phyloP scores from a whole-genome alignment of 23 tunicate species.

The Ascidia mentula region DNA sequence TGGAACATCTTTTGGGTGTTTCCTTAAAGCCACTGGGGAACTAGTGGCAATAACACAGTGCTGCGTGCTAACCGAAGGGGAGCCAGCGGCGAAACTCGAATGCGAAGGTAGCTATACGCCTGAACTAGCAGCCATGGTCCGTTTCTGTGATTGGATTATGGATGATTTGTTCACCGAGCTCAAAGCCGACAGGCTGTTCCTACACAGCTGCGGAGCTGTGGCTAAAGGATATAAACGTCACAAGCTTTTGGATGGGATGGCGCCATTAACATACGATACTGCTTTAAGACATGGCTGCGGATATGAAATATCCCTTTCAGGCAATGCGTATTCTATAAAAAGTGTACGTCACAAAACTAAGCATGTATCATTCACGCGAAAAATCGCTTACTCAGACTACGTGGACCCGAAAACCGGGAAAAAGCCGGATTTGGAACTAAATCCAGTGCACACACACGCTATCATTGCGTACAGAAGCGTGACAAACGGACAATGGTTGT shows the following conservation, averaged over 20 bases:
- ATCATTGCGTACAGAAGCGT: not conserved
- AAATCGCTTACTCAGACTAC: not conserved
- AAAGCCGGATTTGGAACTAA: not conserved
- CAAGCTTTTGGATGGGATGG: not conserved
- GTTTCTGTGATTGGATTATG: not conserved
- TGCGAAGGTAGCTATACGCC: not conserved
- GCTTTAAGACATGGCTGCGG: not conserved
- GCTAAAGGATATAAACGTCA: not conserved
- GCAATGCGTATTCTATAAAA: not conserved
- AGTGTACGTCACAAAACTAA: not conserved
- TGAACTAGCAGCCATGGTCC: not conserved
- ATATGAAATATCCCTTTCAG: not conserved
- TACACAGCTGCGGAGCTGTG: not conserved
- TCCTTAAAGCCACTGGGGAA: not conserved
- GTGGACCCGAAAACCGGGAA: not conserved
- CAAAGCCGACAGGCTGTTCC: not conserved
- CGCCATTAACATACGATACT: not conserved
- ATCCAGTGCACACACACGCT: not conserved
- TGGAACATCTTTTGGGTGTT: not conserved
- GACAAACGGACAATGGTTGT: not conserved
- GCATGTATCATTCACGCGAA: not conserved
- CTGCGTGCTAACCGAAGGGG: not conserved
- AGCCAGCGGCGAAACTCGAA: not conserved
- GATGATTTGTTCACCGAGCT: not conserved
- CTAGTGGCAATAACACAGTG: not conserved